phyloP scores from a whole-genome alignment of 2,888 invertebrate genomes.

The Zhengitettix transpicula region DNA sequence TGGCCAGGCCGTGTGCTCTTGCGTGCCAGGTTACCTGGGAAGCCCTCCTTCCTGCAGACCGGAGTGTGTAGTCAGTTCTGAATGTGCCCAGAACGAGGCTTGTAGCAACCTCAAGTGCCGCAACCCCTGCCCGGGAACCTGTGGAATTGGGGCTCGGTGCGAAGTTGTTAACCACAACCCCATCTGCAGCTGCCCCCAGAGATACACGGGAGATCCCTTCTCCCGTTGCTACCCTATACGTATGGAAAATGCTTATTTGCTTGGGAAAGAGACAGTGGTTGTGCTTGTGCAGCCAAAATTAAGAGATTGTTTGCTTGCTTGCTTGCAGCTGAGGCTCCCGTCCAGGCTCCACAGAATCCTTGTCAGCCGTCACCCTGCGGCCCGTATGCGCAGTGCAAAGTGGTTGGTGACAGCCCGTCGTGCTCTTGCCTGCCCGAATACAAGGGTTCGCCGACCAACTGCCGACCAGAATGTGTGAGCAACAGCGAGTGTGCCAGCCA shows the following conservation, averaged over 20 bases:
- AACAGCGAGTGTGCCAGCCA: slow-evolving; percentile 28
- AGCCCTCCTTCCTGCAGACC: slow-evolving; percentile 29
- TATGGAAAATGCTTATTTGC: slow-evolving; percentile 15
- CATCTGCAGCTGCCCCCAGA: slow-evolving; percentile 40
- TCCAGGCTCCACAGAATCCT: slow-evolving; percentile 16
- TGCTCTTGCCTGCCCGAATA: slow-evolving; percentile 51
- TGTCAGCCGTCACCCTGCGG: slow-evolving; percentile 21
- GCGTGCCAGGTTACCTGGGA: slow-evolving; percentile 26
- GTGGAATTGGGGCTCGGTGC: slow-evolving; percentile 39
- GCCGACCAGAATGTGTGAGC: slow-evolving; percentile 28
- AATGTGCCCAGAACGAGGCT: slow-evolving; percentile 34
- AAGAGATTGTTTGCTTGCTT: background rate
- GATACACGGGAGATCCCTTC: slow-evolving; percentile 44
- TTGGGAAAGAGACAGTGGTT: background rate
- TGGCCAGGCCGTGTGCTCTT: slow-evolving; percentile 29
- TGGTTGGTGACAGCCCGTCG: slow-evolving; percentile 29
- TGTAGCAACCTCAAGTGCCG: slow-evolving; percentile 49
- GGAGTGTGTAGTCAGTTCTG: slow-evolving; percentile 28
- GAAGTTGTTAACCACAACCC: slow-evolving; percentile 48
- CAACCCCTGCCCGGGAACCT: slow-evolving; percentile 39
- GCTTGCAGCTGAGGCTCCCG: slow-evolving; percentile 4
- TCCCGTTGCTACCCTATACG: slow-evolving; percentile 19
- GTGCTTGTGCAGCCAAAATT: too few species aligned
- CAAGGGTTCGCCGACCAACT: slow-evolving; percentile 47
- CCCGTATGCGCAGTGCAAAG: slow-evolving; percentile 19